Evolutionary conservation across 2,888 invertebrate species (phyloP), one percentile per base, ranked within the genome.

Genomic region (Thymelicus lineola): DNA sequence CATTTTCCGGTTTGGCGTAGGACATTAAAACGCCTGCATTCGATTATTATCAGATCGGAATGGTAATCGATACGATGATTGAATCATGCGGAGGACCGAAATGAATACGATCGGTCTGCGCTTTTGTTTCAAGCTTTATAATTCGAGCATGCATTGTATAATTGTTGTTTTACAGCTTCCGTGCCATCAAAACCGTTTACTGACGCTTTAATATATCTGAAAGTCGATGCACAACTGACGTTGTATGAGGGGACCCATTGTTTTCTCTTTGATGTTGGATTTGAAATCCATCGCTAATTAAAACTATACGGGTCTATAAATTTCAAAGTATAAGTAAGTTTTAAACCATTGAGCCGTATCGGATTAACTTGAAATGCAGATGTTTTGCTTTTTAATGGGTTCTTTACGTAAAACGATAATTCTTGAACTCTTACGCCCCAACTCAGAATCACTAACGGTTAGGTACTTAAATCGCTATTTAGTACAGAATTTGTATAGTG

Each of bases 71-170:
- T 80, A 75, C 73, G 76, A 74, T 83, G 83, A 88, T 90, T 87
- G 81, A 87, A 88, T 87, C 84, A 84, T 83, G 82, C 81, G 81
- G 82, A 82, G 82, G 79, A 81, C 77, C 74, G 82, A 82, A 84
- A 86, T 86, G 79, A 86, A 87, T 86, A 83, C 80, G 77, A 76
- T 76, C 74, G 75, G 73, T 69, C 72, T 73, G 76, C 73, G 76
- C 78, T 79, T 79, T 76, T 78, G 75, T 78, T 77, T 35, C 82
- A 73, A 68, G 75, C 75, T 72, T 63, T 75, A 75, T 76, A 75
- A 75, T 75, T 77, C 75, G 72, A 72, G 72, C 76, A 75, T 73
- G 75, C 74, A 68, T 76, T 76, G 79, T 78, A 76, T 82, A 76
- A 79, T 74, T 75, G 76, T 75, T 76, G 76, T 79, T 79, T 82